phyloP scores from a whole-genome alignment of 2,113 vertebrate genomes.

The Gambusia affinis region DNA sequence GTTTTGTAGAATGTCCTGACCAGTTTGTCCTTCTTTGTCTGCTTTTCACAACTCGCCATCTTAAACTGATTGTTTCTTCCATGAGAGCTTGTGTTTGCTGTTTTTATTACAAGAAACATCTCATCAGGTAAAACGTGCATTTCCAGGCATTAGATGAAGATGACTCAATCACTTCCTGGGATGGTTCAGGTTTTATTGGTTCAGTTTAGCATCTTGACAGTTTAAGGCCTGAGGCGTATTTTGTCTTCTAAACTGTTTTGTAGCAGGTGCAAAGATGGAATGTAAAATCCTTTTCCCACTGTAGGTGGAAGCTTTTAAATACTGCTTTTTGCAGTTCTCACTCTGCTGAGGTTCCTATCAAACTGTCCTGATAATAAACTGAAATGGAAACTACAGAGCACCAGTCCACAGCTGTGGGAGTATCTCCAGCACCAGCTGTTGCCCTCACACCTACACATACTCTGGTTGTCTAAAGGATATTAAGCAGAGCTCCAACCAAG shows the following conservation, averaged over 20 bases:
- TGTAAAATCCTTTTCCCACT: neutral
- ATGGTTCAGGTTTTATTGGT: conserved; percentile 21
- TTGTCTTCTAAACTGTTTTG: neutral
- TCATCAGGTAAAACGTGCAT: conserved; percentile 32
- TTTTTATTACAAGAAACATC: conserved; percentile 31
- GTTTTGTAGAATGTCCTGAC: conserved; percentile 12
- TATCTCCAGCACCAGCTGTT: neutral
- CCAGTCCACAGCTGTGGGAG: neutral
- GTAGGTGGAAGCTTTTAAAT: neutral
- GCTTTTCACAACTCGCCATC: conserved; percentile 22
- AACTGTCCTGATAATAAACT: neutral
- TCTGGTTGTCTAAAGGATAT: neutral
- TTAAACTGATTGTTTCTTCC: conserved; percentile 17
- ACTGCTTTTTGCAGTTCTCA: neutral
- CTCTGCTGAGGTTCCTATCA: neutral
- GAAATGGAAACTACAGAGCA: neutral
- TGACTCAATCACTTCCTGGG: conserved; percentile 17
- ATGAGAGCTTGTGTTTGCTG: neutral
- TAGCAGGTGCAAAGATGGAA: too few relatives aligned
- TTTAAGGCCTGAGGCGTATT: conserved; percentile 22
- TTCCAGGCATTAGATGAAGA: conserved; percentile 12
- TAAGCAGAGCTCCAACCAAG: neutral
- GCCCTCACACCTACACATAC: neutral
- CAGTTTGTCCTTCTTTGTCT: conserved; percentile 26
- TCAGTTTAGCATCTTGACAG: conserved; percentile 44